Evolutionary conservation across 2,797 vertebrate species (phyloP).

Genomic region (Sphenopsis melanotis): DNA sequence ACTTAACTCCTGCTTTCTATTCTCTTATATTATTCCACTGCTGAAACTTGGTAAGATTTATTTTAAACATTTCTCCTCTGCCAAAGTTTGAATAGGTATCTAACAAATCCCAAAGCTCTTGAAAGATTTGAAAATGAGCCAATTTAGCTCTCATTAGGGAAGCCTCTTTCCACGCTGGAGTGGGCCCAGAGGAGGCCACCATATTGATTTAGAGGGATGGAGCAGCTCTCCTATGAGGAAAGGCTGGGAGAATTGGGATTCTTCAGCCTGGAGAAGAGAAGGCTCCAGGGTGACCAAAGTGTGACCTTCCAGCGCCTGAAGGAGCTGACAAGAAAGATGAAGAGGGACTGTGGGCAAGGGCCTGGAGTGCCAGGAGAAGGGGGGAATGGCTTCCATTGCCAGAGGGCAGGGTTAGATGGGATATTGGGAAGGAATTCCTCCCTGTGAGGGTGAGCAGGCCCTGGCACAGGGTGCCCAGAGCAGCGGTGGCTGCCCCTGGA

Average conservation of each 20-base stretch:
- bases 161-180: not conserved
- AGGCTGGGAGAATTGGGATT: not conserved
- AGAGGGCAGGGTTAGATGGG: accelerated
- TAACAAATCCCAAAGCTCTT: not conserved
- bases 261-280: not conserved
- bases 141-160: not conserved
- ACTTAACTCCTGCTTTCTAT: not conserved
- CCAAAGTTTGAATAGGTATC: not conserved
- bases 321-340: not conserved
- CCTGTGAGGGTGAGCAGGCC: not conserved
- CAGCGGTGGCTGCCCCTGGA: not conserved
- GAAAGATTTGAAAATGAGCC: not conserved
- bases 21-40: not conserved
- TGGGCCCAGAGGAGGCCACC: not conserved
- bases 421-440: accelerated
- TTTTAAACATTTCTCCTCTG: not conserved
- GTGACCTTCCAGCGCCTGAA: not conserved
- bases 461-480: not conserved
- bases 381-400: not conserved
- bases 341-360: not conserved
- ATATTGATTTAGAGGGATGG: not conserved
- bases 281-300: not conserved
- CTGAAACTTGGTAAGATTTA: not conserved
- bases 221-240: not conserved
- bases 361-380: not conserved